Evolutionary conservation across 2,888 invertebrate genomes (phyloP).

Genomic region (Thera britannica): DNA sequence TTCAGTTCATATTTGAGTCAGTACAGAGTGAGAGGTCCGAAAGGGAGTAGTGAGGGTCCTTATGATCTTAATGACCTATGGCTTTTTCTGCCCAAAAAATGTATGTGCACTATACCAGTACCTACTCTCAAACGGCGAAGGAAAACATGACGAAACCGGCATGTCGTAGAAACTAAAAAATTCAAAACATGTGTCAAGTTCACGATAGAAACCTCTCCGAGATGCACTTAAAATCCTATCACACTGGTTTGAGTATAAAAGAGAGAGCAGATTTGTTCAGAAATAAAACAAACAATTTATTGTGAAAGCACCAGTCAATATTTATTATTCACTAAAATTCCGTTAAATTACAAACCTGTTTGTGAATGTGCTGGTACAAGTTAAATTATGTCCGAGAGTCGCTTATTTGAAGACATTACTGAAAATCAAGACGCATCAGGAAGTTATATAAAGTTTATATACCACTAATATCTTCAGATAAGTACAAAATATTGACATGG

Average conservation of each 20-base stretch:
- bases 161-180: too few relatives aligned
- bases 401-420: slow-evolving; percentile 18
- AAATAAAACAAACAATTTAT: slow-evolving; percentile 76
- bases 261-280: background rate
- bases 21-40: too few relatives aligned
- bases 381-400: slow-evolving; percentile 1
- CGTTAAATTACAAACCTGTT: slow-evolving; percentile 75
- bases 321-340: slow-evolving; percentile 81
- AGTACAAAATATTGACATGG: slow-evolving; percentile 42
- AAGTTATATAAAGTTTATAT: background rate
- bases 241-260: background rate
- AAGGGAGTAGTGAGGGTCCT: too few relatives aligned
- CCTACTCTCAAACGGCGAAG: too few relatives aligned
- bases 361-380: slow-evolving; percentile 31
- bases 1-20: too few relatives aligned
- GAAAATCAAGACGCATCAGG: background rate
- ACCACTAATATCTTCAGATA: slow-evolving; percentile 17
- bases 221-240: too few relatives aligned
- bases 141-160: too few relatives aligned
- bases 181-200: too few relatives aligned
- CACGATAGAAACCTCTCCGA: too few relatives aligned
- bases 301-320: slow-evolving; percentile 85
- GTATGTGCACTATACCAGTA: too few relatives aligned
- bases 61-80: too few relatives aligned
- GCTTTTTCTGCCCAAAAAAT: too few relatives aligned